Base-by-base conservation (phyloP, 2,888 invertebrate species). In the Drosophila melanosoma region DNA sequence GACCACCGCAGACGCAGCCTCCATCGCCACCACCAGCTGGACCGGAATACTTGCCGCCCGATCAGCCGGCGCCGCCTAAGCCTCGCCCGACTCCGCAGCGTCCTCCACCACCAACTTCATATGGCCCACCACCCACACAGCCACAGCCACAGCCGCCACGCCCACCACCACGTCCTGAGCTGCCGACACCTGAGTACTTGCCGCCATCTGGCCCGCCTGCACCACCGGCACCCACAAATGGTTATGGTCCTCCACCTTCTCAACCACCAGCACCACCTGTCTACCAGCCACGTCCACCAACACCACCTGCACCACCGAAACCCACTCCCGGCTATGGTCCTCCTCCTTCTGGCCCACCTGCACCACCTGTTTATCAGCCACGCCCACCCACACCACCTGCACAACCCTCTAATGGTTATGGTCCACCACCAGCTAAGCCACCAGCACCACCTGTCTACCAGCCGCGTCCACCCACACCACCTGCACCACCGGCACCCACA, bases 1-100 rank as follows among this genome's bases (percentile, higher is more conserved):
- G 78, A 42, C 81, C 85, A 0, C 82, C 82, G 0, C 80, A 81
- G 33, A 79, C 82, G 11, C 83, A 81, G 23, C 87, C 89, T 3
- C 79, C 79, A 7, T 71, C 71, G 26, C 62, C 63, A 6, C 59
- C 79, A 15, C 89, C 81, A 11, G 75, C 81, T 15, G 83, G 80
- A 0, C 80, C 83, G n/a, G 80, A 80, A 42, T 80, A 80, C 38
- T 35, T 80, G 66, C 87, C 83, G 10, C 86, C 82, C 29, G 76
- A 74, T 51, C 74, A 75, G 32, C 79, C 83, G 0, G 72, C 75
- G 42, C 68, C 64, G 26, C 69, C 83, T 7, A 72, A 65, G 48
- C 82, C 89, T 20, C 89, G 85, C 1, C 89, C 82, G 6, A 36
- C 67, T 20, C 42, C 79, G 15, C 51, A 61, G 0, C 77, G 79